Conservation (phyloP, 2,113 vertebrate species). For the Oreochromis tanganicae region DNA sequence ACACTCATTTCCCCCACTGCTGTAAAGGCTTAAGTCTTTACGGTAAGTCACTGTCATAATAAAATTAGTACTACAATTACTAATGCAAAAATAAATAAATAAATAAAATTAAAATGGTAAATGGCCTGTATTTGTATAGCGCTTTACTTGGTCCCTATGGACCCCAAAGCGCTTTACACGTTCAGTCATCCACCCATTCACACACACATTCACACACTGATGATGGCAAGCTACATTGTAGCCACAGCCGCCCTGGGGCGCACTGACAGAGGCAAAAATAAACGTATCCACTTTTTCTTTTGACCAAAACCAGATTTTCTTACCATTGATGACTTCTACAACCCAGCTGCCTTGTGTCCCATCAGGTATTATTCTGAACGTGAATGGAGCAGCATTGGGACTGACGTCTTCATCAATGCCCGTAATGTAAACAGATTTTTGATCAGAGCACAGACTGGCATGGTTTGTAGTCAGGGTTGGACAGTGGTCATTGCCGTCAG, state of each 20-base stretch:
- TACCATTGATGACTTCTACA: slow-evolving; percentile 76
- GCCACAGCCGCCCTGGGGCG: not conserved
- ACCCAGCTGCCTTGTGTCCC: slow-evolving; percentile 69
- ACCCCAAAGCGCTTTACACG: not conserved
- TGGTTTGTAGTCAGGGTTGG: slow-evolving; percentile 71
- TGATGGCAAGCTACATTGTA: not conserved
- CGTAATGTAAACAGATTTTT: slow-evolving; percentile 69
- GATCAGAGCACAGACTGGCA: slow-evolving; percentile 67
- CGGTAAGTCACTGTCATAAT: not conserved
- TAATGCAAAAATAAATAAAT: not conserved
- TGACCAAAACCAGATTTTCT: slow-evolving; percentile 11
- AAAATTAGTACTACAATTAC: not conserved
- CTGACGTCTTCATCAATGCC: slow-evolving; percentile 45
- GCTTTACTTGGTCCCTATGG: not conserved
- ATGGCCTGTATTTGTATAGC: not conserved
- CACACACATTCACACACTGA: not conserved
- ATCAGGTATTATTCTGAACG: slow-evolving; percentile 73
- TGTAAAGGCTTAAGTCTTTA: not conserved
- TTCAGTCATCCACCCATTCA: not conserved
- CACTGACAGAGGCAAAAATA: not conserved
- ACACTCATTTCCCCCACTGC: not conserved
- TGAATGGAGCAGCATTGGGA: slow-evolving; percentile 77
- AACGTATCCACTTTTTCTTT: not conserved
- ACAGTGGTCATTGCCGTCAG: slow-evolving; percentile 79
- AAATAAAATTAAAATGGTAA: rapidly evolving